Evolutionary conservation across 2,888 invertebrate species (phyloP).

Genomic region (Plusia festucae): DNA sequence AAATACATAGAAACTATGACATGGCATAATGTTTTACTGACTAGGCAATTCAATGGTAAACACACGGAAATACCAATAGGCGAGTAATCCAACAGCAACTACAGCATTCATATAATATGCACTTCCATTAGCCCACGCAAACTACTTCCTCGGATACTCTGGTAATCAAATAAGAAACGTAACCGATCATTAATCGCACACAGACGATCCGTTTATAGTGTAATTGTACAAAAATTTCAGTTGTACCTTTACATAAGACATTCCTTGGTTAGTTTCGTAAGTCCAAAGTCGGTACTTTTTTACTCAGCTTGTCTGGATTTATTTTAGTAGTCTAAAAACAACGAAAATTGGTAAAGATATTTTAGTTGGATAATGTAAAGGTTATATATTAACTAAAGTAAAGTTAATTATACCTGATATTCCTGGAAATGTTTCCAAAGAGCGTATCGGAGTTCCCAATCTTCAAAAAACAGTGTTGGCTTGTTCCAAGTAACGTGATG

Average conservation of each 20-base stretch:
- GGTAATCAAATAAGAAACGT: conserved; percentile 51
- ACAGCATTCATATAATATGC: conserved; percentile 36
- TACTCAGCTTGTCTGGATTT: conserved; percentile 22
- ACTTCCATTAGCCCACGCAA: conserved; percentile 45
- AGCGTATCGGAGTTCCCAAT: conserved; percentile 91
- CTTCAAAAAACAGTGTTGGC: conserved; percentile 90
- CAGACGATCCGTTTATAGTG: conserved; percentile 13
- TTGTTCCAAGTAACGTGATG: conserved; percentile 90
- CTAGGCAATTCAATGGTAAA: conserved; percentile 24
- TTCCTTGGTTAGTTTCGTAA: conserved; percentile 44
- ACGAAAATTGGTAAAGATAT: conserved; percentile 12
- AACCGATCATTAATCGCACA: conserved; percentile 43
- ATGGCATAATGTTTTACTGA: too few species aligned
- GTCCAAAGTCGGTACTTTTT: conserved; percentile 60
- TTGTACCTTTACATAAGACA: conserved; percentile 24
- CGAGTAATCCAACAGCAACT: conserved; percentile 28
- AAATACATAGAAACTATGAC: not conserved
- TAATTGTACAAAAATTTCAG: conserved; percentile 24
- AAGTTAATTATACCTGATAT: conserved; percentile 16
- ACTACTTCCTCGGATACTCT: conserved; percentile 53
- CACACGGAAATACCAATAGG: conserved; percentile 33
- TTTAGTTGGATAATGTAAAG: too few species aligned
- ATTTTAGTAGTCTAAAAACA: conserved; percentile 15
- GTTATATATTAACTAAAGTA: too few species aligned
- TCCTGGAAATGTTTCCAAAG: conserved; percentile 90